Conservation (phyloP, 2,797 vertebrate species). For the Lutra lutra region DNA sequence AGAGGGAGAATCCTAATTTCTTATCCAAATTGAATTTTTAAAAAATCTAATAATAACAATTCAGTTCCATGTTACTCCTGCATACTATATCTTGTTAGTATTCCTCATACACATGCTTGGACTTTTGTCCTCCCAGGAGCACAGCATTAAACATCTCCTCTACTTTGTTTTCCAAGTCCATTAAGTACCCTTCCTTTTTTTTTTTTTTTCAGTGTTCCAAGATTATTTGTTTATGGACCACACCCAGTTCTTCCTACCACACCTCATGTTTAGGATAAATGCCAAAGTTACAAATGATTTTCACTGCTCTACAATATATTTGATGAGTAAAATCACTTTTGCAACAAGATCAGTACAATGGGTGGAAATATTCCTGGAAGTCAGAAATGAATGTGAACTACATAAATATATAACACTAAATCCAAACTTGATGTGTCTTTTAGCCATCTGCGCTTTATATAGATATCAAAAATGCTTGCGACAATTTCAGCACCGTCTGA, state of each 20-base stretch:
- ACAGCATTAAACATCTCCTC: neutral
- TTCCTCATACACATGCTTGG: neutral
- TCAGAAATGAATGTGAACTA: neutral
- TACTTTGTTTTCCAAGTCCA: neutral
- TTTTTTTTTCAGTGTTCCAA: too few relatives aligned
- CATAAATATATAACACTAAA: neutral
- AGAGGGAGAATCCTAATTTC: neutral
- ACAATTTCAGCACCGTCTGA: neutral
- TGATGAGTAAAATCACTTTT: neutral
- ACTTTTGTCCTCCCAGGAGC: neutral
- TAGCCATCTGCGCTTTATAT: neutral
- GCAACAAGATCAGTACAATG: neutral
- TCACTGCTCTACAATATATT: neutral
- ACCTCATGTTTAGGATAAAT: neutral
- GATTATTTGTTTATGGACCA: too few relatives aligned
- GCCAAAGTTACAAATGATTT: neutral
- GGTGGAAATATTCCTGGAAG: neutral
- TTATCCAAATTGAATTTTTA: slow-evolving; percentile 7
- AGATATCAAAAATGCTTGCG: neutral
- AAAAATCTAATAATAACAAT: neutral
- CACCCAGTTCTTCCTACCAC: neutral
- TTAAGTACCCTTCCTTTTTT: neutral
- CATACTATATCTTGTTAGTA: neutral
- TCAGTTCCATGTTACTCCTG: neutral
- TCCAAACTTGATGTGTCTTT: neutral